Percentiles rank a stretch among this genome's conserved stretches.
Conservation (phyloP, 2,113 vertebrate species). For the Zosterops japonicus region DNA sequence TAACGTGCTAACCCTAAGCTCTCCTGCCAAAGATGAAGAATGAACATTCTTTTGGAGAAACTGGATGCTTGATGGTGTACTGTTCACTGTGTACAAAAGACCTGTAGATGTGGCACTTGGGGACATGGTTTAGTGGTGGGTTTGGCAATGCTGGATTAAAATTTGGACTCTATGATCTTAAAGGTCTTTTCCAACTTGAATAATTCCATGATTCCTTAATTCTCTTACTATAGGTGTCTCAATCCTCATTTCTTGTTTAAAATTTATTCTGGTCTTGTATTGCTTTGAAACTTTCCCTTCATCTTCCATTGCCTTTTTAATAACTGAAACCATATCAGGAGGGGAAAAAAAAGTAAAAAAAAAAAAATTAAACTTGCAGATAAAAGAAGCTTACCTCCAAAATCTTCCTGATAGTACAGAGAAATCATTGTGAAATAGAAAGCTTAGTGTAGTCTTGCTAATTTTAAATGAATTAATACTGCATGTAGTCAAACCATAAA, state of each 20-base stretch:
- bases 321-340: conserved; percentile 52
- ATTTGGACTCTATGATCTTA: not conserved
- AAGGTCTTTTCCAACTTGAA: not conserved
- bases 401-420: conserved; percentile 53
- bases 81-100: not conserved
- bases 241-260: conserved; percentile 35
- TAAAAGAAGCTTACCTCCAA: conserved; percentile 62
- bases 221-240: conserved; percentile 26
- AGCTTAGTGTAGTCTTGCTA: conserved; percentile 53
- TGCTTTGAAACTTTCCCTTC: conserved; percentile 42
- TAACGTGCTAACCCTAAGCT: conserved; percentile 59
- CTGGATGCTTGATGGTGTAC: not conserved
- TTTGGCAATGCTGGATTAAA: not conserved
- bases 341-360: not conserved
- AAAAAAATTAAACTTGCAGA: conserved; percentile 50
- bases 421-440: conserved; percentile 63
- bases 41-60: not conserved
- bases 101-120: not conserved
- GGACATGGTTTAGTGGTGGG: not conserved
- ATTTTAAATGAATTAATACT: conserved; percentile 71
- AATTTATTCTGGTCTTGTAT: conserved; percentile 12
- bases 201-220: not conserved
- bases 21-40: conserved; percentile 18
- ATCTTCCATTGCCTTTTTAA: conserved; percentile 49
- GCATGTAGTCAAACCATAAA: conserved; percentile 50